Percentiles rank a stretch among this genome's conserved stretches.
Conservation (phyloP, 92 coral and sea anemone genomes). For the Parazoanthus swiftii region DNA sequence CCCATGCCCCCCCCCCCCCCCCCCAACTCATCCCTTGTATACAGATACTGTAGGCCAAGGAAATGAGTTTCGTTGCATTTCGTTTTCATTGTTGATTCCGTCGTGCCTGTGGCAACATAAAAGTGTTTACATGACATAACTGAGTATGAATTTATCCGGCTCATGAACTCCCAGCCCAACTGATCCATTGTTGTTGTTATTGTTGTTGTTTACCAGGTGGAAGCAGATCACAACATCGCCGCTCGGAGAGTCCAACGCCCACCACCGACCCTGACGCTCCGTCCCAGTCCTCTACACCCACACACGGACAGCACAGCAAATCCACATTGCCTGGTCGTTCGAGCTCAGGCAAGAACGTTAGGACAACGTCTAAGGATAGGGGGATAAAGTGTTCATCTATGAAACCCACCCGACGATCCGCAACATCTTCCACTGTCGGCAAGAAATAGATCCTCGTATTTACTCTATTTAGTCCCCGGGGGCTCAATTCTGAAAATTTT, state of each 20-base stretch:
- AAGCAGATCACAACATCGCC: conserved; percentile 56
- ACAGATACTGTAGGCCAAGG: too few relatives aligned
- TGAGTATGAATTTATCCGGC: background rate
- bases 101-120: too few relatives aligned
- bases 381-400: background rate
- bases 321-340: background rate
- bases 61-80: too few relatives aligned
- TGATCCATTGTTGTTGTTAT: background rate
- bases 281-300: conserved; percentile 40
- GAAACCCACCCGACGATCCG: conserved; percentile 10
- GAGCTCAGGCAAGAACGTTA: background rate
- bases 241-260: conserved; percentile 90
- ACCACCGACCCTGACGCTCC: conserved; percentile 81
- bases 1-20: too few relatives aligned
- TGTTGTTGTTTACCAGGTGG: conserved; percentile 53
- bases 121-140: too few relatives aligned
- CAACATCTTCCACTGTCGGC: background rate
- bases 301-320: conserved; percentile 36
- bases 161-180: too few relatives aligned
- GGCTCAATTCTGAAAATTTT: too few relatives aligned
- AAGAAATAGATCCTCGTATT: background rate
- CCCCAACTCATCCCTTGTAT: too few relatives aligned
- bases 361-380: background rate
- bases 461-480: background rate
- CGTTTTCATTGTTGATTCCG: too few relatives aligned